Evolutionary conservation across 2,888 invertebrate species (phyloP), one percentile per base, ranked within the genome.

Genomic region (Litoditis marina): DNA sequence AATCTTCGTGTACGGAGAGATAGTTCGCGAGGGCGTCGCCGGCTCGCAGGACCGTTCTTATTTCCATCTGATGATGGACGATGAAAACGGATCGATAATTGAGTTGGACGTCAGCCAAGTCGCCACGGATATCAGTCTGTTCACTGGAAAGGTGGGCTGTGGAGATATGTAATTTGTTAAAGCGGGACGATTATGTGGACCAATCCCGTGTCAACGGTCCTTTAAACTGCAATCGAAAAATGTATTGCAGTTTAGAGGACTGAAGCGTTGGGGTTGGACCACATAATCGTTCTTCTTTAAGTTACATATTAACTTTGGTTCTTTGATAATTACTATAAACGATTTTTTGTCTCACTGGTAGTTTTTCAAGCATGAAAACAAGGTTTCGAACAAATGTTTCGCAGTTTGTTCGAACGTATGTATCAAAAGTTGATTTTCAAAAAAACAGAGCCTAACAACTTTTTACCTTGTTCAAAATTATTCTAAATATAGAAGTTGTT

Each of bases 1-100:
- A 1, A 61, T 66, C 11, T 71, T 42, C 51, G 61, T 66, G 3
- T 71, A 69, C 52, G 71, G 71, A 19, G 68, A 71, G 50, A 51
- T 71, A 2, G 46, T 69, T 11, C 60, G 63, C 30, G 67, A 69
- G n/a, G 56, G 57, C 22, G 19, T 50, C 4, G 66, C 66, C 13
- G 52, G 44, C 11, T 60, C 59, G 19, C 62, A 65, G 47, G 71
- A 71, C 13, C 51, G 59, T 16, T 22, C 62, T 36, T 53, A 63
- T 2, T 49, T 57, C 6, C 62, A 60, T 30, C 42, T 71, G 13
- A 65, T 68, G 65, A 54, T 63, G 25, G 66, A 71, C 32, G 66
- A 71, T 30, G 68, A 69, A 32, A 59, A 65, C 25, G 68, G 71
- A 16, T 53, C 66, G 8, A 54, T 69, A 34, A n/a, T 71, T n/a